Conservation (phyloP, 2,113 vertebrate genomes). For the Misgurnus mizolepis region DNA sequence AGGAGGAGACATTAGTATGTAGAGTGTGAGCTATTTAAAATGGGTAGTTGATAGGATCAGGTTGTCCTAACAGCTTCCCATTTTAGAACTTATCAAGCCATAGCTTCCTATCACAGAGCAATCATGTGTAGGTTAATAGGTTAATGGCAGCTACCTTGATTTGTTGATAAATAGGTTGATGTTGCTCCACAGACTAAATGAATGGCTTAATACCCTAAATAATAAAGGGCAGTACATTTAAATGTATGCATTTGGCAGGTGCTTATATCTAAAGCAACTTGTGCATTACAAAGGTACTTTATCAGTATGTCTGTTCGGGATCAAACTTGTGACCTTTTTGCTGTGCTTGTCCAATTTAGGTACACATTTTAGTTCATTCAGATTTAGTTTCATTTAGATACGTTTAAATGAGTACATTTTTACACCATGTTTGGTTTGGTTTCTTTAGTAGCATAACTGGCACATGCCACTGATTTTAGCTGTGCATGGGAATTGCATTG, state of each 20-base stretch:
- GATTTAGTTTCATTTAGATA: no score
- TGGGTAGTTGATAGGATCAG: constrained; percentile 64
- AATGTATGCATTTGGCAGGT: no score
- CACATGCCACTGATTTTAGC: neutral
- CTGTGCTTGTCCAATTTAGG: no score
- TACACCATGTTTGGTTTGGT: neutral
- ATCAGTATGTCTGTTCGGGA: no score
- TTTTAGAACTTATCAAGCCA: constrained; percentile 57
- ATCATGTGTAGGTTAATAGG: constrained; percentile 53
- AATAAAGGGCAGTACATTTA: neutral
- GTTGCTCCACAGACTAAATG: constrained; percentile 38
- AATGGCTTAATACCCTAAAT: constrained; percentile 28
- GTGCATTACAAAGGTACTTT: no score
- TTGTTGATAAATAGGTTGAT: constrained; percentile 42
- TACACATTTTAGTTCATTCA: no score
- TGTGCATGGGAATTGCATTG: constrained; percentile 10
- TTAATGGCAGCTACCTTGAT: constrained; percentile 52
- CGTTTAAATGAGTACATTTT: no score
- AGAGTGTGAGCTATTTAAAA: constrained; percentile 57
- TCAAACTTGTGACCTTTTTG: no score
- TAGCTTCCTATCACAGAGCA: constrained; percentile 41
- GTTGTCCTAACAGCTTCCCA: constrained; percentile 51
- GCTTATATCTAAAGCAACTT: no score
- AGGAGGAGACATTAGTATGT: constrained; percentile 65
- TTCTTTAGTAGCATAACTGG: neutral